These are phyloP conservation scores for Apaloderma vittatum DNA, from an alignment of 2,113 vertebrate genomes.

Conservation along the genomic window DNA sequence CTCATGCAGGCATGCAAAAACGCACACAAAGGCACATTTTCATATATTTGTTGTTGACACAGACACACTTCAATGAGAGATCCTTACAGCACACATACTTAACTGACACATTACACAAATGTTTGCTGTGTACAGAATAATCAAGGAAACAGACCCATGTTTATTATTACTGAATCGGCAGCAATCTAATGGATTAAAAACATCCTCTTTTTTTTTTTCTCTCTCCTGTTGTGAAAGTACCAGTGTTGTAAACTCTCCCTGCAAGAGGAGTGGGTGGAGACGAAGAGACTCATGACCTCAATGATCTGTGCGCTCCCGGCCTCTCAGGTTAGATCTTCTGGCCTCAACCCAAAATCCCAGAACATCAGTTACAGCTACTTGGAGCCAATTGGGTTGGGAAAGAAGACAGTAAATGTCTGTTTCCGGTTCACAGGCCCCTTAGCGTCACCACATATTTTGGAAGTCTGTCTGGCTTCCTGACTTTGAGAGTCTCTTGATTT, in stretches of 20 bases:
- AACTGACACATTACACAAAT: constrained; percentile 73
- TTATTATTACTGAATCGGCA: constrained; percentile 82
- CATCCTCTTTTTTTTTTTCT: constrained; percentile 67
- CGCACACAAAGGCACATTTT: constrained; percentile 57
- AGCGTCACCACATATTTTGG: constrained; percentile 79
- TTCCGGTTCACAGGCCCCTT: constrained; percentile 80
- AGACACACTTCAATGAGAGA: constrained; percentile 55
- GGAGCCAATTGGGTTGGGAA: constrained; percentile 70
- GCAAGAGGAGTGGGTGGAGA: constrained; percentile 61
- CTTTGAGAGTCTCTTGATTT: constrained; percentile 81
- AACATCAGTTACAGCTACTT: constrained; percentile 56
- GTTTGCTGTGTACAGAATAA: constrained; percentile 81
- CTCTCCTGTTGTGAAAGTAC: constrained; percentile 73
- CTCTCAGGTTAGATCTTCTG: constrained; percentile 69
- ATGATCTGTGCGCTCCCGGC: background rate
- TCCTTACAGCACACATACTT: constrained; percentile 50
- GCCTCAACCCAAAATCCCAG: constrained; percentile 43
- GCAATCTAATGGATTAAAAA: constrained; percentile 79
- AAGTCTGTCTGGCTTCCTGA: constrained; percentile 85
- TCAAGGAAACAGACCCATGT: constrained; percentile 83
- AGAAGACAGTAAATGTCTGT: constrained; percentile 77
- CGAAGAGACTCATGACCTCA: constrained; percentile 42
- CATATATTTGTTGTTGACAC: constrained; percentile 48
- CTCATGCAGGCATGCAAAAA: constrained; percentile 48
- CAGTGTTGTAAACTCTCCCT: constrained; percentile 66